Base-by-base conservation (phyloP, 2,888 invertebrate genomes). In the Tipula vernalis region DNA sequence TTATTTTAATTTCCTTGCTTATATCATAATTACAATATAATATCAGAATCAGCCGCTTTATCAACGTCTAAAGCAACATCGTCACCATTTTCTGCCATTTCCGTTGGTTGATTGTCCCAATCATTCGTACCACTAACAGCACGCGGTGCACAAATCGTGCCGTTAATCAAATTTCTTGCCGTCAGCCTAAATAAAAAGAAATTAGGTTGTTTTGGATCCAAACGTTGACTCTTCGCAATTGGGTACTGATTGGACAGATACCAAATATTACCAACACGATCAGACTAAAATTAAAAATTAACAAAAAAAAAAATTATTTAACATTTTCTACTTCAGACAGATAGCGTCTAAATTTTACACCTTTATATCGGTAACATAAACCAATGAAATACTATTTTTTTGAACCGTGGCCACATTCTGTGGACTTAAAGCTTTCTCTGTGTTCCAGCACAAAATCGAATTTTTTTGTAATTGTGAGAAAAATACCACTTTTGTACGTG, bases 381-480 rank as follows among this genome's bases (percentile, higher is more conserved):
- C 94, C 92, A 97, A 92, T 10, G 91, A 93, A 5, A 90, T 89
- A 6, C 92, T 91, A 89, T 96, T 93, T 86, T 93, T 92, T 0
- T 94, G 94, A 0, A 96, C 92, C 0, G 94, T 90, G 0, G 91
- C 94, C 36, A 94, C 92, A 87, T 93, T 94, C 0, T 90, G 90
- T 0, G 92, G 90, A 6, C 90, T 90, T 83, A 95, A 92, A 0
- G 92, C 90, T 6, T 90, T 91, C 0, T 91, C 92, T 0, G 93
- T 93, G 88, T 96, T 95, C 96, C 96, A 96, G 89, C 96, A 97
- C 0, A 95, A 95, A 0, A 97, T 90, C 0, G 95, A 95, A 89
- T 96, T 95, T 28, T 93, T 92, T 71, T 94, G 95, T 0, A 96
- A 93, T 88, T 96, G 94, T 0, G 94, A 94, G 89, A 94, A 94